Evolutionary conservation across 1,140 invertebrate genomes (phyloP).

Genomic region (Oedothorax gibbosus): DNA sequence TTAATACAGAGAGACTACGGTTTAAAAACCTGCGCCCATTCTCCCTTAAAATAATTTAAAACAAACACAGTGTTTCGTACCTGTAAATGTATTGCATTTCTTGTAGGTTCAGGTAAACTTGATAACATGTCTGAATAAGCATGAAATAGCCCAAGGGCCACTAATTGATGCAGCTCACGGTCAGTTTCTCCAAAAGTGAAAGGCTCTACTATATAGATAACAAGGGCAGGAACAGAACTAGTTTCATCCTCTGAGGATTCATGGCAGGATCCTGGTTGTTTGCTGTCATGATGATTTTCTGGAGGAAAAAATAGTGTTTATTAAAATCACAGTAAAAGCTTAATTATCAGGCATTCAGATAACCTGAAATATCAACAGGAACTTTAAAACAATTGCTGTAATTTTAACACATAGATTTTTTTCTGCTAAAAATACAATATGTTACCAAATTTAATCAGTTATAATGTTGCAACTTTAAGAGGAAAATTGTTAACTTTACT

Average conservation of each 20-base stretch:
- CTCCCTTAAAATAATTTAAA: no score
- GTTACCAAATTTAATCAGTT: no score
- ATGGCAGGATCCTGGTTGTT: not conserved
- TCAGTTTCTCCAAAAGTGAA: conserved; percentile 77
- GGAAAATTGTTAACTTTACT: no score
- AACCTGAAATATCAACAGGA: no score
- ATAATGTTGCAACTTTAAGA: no score
- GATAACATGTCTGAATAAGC: conserved; percentile 82
- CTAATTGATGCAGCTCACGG: conserved; percentile 77
- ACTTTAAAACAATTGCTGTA: no score
- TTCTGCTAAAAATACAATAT: no score
- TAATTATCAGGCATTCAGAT: no score
- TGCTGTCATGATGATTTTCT: conserved; percentile 10
- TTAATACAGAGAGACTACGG: no score
- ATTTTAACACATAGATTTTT: no score
- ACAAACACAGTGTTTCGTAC: not conserved
- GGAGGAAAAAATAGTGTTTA: not conserved
- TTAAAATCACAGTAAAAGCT: no score
- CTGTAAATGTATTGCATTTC: conserved; percentile 86
- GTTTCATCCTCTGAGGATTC: conserved; percentile 68
- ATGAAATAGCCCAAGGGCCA: conserved; percentile 82
- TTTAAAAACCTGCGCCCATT: no score
- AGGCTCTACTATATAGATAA: conserved; percentile 97
- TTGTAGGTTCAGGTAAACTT: conserved; percentile 82
- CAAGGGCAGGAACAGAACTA: conserved; percentile 78